Conservation (phyloP, 2,888 invertebrate genomes). For the Drosophila mettleri region DNA sequence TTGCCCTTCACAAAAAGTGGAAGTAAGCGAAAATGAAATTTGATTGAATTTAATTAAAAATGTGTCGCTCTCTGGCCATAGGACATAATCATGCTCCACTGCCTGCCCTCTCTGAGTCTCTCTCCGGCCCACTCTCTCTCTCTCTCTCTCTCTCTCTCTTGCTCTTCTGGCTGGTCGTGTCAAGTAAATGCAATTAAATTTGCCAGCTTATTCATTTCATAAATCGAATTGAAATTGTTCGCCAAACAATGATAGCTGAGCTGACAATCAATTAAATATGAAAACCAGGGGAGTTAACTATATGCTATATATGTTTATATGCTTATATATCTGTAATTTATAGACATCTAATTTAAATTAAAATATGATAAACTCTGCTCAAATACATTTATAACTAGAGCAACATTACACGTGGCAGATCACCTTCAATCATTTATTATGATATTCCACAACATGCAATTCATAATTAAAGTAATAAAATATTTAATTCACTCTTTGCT, state of each 20-base stretch:
- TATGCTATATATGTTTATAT: not conserved
- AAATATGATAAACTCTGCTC: too few relatives aligned
- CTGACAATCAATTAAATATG: constrained; percentile 2
- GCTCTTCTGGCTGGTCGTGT: constrained; percentile 9
- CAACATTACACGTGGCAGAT: too few relatives aligned
- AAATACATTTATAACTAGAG: too few relatives aligned
- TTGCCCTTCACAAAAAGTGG: constrained; percentile 42
- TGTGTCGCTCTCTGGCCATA: constrained; percentile 33
- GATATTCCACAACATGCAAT: not conserved
- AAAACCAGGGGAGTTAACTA: not conserved
- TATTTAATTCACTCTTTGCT: not conserved
- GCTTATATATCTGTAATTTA: too few relatives aligned
- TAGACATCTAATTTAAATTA: too few relatives aligned
- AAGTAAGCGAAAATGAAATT: constrained; percentile 24
- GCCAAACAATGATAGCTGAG: constrained; percentile 33
- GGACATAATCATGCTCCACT: constrained; percentile 18
- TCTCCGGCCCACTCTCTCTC: not conserved
- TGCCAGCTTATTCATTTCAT: constrained; percentile 64
- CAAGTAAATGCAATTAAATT: constrained; percentile 58
- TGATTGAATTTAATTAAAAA: constrained; percentile 74
- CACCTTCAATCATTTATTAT: too few relatives aligned
- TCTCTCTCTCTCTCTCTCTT: not conserved
- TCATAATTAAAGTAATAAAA: constrained; percentile 1
- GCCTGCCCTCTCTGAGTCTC: too few relatives aligned
- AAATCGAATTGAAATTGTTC: constrained; percentile 58